These are phyloP conservation scores for Pristis pectinata DNA, from an alignment of 2,797 vertebrate genomes.

Conservation along the genomic window DNA sequence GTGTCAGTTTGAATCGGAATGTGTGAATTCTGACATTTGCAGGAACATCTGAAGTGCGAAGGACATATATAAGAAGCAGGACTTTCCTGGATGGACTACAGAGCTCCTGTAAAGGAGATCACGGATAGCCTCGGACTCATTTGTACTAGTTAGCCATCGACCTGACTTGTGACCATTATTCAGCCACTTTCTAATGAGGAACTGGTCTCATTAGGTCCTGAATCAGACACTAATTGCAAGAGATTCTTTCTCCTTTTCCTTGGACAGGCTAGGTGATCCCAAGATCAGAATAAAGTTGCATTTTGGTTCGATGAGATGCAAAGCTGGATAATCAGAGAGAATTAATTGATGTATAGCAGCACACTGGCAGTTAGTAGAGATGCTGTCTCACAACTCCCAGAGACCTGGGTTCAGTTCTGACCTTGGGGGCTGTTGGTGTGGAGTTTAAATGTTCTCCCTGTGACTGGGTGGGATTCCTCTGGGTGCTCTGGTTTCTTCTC, in stretches of 20 bases:
- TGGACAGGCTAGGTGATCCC: background rate
- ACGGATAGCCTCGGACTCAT: background rate
- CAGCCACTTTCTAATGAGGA: background rate
- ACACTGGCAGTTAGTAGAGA: too few species aligned
- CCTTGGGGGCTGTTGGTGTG: background rate
- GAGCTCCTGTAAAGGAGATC: background rate
- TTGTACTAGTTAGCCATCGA: background rate
- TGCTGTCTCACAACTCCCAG: background rate
- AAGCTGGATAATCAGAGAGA: too few species aligned
- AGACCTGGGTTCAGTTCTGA: background rate
- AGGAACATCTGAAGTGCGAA: background rate
- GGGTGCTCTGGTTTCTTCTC: too few species aligned
- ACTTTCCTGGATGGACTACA: background rate
- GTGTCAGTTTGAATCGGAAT: background rate
- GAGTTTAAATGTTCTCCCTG: too few species aligned
- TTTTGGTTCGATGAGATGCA: too few species aligned
- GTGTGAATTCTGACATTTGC: background rate
- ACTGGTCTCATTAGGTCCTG: background rate
- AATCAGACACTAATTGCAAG: background rate
- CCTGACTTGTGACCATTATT: background rate
- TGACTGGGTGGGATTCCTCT: too few species aligned
- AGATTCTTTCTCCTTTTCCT: background rate
- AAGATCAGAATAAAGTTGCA: background rate
- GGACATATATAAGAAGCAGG: background rate
- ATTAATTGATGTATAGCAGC: background rate